phyloP scores from a whole-genome alignment of 2,113 vertebrate species.

The Syngnathus scovelli region DNA sequence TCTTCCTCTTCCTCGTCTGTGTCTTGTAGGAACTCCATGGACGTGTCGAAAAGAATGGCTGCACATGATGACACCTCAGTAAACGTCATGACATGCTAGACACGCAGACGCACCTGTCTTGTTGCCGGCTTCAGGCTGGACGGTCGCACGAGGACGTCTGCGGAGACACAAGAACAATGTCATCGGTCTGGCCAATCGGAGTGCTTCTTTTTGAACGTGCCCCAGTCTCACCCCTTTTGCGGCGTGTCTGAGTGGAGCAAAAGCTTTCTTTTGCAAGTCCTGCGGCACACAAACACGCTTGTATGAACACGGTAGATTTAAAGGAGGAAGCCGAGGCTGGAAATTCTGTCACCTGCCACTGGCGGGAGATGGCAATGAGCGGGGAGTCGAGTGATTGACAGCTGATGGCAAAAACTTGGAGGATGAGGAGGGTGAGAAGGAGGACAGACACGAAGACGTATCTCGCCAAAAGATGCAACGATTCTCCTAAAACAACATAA shows the following conservation, averaged over 20 bases:
- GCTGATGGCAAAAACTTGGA: constrained; percentile 1
- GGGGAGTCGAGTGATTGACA: neutral
- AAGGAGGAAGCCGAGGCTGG: too few species aligned
- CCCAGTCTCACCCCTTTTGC: constrained; percentile 43
- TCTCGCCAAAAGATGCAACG: constrained; percentile 41
- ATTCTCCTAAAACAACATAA: constrained; percentile 43
- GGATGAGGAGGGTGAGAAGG: constrained; percentile 3
- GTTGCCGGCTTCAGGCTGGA: constrained; percentile 17
- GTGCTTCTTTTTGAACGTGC: neutral
- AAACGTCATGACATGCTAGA: too few species aligned
- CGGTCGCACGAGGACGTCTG: constrained; percentile 12
- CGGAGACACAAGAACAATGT: neutral
- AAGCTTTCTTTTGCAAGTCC: constrained; percentile 46
- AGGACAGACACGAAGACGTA: constrained; percentile 9
- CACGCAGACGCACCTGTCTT: constrained; percentile 24
- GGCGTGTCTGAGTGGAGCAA: constrained; percentile 17
- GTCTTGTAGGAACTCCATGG: constrained; percentile 69
- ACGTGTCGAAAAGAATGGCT: constrained; percentile 62
- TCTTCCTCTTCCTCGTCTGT: constrained; percentile 30
- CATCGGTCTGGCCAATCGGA: neutral
- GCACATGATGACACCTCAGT: neutral
- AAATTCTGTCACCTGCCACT: constrained; percentile 15
- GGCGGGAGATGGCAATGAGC: neutral
- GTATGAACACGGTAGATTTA: too few species aligned
- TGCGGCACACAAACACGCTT: constrained; percentile 21